phyloP scores from a whole-genome alignment of 2,797 vertebrate genomes.

The Poeciliopsis paucimaculata region DNA sequence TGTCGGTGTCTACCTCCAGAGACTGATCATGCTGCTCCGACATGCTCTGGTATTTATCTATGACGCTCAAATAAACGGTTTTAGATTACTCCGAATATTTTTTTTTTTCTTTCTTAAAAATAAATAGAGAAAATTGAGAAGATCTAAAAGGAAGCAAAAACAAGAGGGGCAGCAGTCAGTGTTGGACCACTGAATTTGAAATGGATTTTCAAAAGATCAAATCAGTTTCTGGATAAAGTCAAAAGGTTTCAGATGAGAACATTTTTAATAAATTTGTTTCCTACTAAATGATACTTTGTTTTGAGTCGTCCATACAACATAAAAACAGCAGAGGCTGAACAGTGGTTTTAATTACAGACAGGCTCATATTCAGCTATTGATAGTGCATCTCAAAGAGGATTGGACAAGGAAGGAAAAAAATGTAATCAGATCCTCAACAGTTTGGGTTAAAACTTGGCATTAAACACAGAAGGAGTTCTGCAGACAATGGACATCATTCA shows the following conservation, averaged over 20 bases:
- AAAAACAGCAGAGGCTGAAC: background rate
- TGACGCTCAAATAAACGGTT: background rate
- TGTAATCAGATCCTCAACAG: background rate
- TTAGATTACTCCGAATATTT: background rate
- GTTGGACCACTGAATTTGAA: background rate
- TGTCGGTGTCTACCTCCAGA: background rate
- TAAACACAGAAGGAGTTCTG: background rate
- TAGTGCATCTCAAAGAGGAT: background rate
- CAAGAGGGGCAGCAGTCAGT: background rate
- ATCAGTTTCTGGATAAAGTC: background rate
- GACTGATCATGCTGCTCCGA: background rate
- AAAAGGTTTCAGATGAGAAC: background rate
- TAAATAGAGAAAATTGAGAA: background rate
- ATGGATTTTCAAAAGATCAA: background rate
- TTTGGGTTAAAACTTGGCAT: background rate
- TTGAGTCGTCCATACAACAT: background rate
- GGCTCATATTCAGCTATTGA: background rate
- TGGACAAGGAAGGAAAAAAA: background rate
- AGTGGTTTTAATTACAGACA: background rate
- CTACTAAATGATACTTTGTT: background rate
- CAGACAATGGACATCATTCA: background rate
- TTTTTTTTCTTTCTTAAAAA: background rate
- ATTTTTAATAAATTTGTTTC: background rate
- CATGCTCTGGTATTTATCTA: background rate
- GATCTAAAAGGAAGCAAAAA: background rate